Base-by-base conservation (phyloP, 1,140 invertebrate genomes). In the Drosophila navojoa region DNA sequence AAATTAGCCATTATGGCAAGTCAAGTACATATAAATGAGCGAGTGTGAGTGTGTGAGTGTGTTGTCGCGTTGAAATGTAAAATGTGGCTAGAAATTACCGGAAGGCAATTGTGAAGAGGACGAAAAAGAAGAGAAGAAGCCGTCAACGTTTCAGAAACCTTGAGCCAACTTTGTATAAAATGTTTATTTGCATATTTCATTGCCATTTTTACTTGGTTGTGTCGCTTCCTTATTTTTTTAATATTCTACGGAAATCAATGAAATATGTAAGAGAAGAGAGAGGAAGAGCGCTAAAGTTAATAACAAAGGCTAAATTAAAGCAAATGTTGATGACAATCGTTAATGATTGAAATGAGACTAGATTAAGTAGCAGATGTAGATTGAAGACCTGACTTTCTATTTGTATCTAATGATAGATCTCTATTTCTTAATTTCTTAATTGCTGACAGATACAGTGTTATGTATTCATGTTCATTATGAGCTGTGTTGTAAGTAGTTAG, bases 1-100 rank as follows among this genome's bases (percentile, higher is more conserved):
- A 89, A 89, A 89, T 89, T 89, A 89, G 84, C 84, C 79, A 84
- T 89, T 89, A 87, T 89, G 69, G 69, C 64, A 74, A 75, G 55
- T 59, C 55, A 70, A 55, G 50, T n/a, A 42, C 47, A 54, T 35
- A 54, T 35, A 54, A 54, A 54, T 53, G 50, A 32, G 27, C 15
- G 50, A 68, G 42, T 67, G 59, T 29, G 25, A 15, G 50, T 61
- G 32, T 57, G 49, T 62, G 58, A 68, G 66, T 69, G 63, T 78
- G 67, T 44, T 69, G 62, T 70, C 75, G 61, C 53, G 84, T 79
- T 89, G 79, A 87, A 89, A 87, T 79, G 76, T 81, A 79, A 86
- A 86, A 87, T 86, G 84, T 79, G 85, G 63, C 72, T 74, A 77
- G 66, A 90, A 87, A 84, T 89, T 89, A 89, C 79, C 70, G 79